Evolutionary conservation across 2,797 vertebrate genomes (phyloP), one percentile per base, ranked within the genome.

Genomic region (Periophthalmus magnuspinnatus): DNA sequence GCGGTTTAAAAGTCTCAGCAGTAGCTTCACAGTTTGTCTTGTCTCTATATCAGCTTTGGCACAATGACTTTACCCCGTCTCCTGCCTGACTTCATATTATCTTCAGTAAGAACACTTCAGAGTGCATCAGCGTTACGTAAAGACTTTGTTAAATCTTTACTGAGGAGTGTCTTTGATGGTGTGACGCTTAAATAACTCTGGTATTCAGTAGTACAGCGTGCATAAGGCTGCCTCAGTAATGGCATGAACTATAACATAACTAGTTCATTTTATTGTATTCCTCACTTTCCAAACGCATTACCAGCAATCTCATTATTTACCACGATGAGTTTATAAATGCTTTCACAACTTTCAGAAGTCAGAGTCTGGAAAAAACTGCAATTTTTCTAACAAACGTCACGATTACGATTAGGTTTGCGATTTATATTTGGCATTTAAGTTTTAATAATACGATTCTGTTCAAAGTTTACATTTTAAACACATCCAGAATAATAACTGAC

Each of bases 1-100:
- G 59, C 69, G 65, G 28, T 81, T 73, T 67, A 28, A n/a, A 70
- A 74, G 78, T 74, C 45, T 62, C 38, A 60, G 64, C 76, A 63
- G 36, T 60, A 67, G 72, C 59, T 63, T 72, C 38, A 33, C 60
- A 24, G 56, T 55, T 62, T 45, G 36, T 36, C 2, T 10, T 64
- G 71, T 68, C 28, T 28, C 28, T 28, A 28, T 3, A 28, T 28
- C 50, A 45, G 0, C 24, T 34, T 33, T 32, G 38, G 17, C 6
- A 2, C 60, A 48, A 65, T 68, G 58, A 63, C 22, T 0, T 21
- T 5, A 45, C 41, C 4, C 41, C n/a, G 68, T 36, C 58, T 38
- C 34, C 5, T 34, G 19, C 58, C 67, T 66, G 5, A 57, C 65
- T 77, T 72, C 22, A 32, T 65, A 4, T 28, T 38, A 14, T 33